Evolutionary conservation across 2,113 vertebrate genomes (phyloP).

Genomic region (Tachysurus vachellii): DNA sequence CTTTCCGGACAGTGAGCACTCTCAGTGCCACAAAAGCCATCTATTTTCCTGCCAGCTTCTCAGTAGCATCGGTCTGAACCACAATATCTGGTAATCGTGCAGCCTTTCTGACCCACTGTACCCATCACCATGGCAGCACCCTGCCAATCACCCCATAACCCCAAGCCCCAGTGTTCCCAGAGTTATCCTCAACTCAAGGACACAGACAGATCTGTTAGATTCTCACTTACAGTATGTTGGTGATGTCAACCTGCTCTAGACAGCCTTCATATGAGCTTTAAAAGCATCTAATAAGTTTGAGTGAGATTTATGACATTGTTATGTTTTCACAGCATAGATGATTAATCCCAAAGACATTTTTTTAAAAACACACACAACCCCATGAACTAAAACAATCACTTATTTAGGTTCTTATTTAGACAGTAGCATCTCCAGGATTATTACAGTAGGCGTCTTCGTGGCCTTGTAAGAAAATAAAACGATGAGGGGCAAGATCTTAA

Average conservation of each 20-base stretch:
- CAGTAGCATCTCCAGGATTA: background rate
- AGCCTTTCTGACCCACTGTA: conserved; percentile 23
- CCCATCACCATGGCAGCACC: conserved; percentile 40
- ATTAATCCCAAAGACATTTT: background rate
- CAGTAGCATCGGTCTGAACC: conserved; percentile 50
- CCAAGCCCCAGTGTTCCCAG: background rate
- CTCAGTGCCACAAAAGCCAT: conserved; percentile 26
- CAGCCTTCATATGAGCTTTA: background rate
- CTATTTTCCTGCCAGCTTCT: conserved; percentile 50
- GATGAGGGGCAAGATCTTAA: no score
- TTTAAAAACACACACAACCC: no score
- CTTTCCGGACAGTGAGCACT: conserved; percentile 33
- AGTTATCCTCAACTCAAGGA: conserved; percentile 48
- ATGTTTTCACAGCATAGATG: background rate
- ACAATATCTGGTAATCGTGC: conserved; percentile 35
- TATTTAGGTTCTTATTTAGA: background rate
- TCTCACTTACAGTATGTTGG: background rate
- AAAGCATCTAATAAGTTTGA: background rate
- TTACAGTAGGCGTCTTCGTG: background rate
- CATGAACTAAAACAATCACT: background rate
- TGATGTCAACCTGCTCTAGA: background rate
- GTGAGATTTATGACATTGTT: background rate
- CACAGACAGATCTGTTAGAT: conserved; percentile 8
- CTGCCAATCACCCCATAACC: conserved; percentile 54
- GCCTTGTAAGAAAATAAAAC: no score